Conservation (phyloP, 2,797 vertebrate genomes). For the Telmatherina bonti region DNA sequence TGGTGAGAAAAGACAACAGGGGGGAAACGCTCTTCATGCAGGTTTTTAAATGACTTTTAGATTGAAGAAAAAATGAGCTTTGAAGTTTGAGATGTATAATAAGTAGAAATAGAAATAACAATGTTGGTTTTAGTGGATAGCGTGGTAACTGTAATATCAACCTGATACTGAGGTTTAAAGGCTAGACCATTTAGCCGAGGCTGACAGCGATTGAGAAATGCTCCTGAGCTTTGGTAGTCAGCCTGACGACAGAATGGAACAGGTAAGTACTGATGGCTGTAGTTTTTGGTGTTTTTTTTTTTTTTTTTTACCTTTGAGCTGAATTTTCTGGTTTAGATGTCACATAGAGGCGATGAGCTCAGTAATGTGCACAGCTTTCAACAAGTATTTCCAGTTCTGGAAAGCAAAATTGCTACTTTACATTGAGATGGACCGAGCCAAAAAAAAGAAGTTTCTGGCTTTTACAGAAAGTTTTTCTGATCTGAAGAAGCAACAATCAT, state of each 20-base stretch:
- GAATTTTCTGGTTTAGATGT: neutral
- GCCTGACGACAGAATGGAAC: neutral
- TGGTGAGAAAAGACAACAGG: slow-evolving; percentile 28
- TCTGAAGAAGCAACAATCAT: too few relatives aligned
- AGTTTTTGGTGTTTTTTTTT: neutral
- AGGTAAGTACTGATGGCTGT: neutral
- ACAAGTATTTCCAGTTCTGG: neutral
- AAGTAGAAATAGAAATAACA: neutral
- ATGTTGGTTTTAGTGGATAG: neutral
- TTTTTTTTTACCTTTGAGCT: neutral
- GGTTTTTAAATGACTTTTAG: slow-evolving; percentile 26
- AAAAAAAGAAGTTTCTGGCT: neutral
- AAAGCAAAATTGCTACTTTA: neutral
- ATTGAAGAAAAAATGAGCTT: slow-evolving; percentile 13
- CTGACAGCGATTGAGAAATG: neutral
- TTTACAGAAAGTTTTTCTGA: neutral
- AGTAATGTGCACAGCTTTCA: neutral
- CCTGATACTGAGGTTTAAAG: neutral
- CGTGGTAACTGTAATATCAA: neutral
- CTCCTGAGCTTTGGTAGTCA: neutral
- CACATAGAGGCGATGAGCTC: neutral
- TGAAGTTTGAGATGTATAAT: neutral
- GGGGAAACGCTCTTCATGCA: slow-evolving; percentile 28
- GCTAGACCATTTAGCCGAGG: neutral
- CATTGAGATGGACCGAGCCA: neutral